Conservation (phyloP, 1,140 invertebrate genomes). For the Aleiodes sp. region DNA sequence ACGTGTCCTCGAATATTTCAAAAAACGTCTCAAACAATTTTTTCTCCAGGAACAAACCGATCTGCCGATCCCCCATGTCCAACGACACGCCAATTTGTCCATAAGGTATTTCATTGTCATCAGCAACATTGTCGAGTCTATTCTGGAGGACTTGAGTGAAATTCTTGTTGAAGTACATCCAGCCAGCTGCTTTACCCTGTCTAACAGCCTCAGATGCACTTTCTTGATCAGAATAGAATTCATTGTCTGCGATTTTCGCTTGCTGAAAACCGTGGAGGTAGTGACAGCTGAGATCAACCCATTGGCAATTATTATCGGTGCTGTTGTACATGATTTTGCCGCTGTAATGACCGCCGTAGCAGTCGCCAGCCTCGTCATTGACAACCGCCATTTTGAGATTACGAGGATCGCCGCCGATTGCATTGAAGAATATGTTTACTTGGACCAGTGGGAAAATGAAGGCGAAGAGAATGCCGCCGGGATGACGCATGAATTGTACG, state of each 20-base stretch:
- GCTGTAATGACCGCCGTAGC: constrained; percentile 52
- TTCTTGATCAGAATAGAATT: constrained; percentile 66
- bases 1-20: constrained; percentile 67
- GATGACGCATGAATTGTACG: constrained; percentile 73
- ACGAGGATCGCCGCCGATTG: constrained; percentile 81
- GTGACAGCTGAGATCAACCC: constrained; percentile 69
- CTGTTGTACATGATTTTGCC: constrained; percentile 48
- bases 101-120: constrained; percentile 65
- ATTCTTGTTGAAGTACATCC: constrained; percentile 77
- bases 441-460: constrained; percentile 83
- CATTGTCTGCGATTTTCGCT: constrained; percentile 54
- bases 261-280: constrained; percentile 66
- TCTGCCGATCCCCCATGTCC: constrained; percentile 81
- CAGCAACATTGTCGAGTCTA: constrained; percentile 62
- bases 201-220: constrained; percentile 71
- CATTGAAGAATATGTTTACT: constrained; percentile 81
- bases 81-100: constrained; percentile 74
- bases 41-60: constrained; percentile 72
- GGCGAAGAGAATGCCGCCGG: constrained; percentile 79
- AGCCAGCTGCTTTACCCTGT: constrained; percentile 73
- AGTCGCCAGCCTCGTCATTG: constrained; percentile 73
- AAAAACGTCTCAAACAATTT: constrained; percentile 73
- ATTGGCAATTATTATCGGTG: constrained; percentile 60
- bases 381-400: constrained; percentile 78
- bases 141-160: constrained; percentile 75